These are phyloP conservation scores for Poecilia velifera DNA, from an alignment of 2,797 vertebrate species.

Conservation along the genomic window DNA sequence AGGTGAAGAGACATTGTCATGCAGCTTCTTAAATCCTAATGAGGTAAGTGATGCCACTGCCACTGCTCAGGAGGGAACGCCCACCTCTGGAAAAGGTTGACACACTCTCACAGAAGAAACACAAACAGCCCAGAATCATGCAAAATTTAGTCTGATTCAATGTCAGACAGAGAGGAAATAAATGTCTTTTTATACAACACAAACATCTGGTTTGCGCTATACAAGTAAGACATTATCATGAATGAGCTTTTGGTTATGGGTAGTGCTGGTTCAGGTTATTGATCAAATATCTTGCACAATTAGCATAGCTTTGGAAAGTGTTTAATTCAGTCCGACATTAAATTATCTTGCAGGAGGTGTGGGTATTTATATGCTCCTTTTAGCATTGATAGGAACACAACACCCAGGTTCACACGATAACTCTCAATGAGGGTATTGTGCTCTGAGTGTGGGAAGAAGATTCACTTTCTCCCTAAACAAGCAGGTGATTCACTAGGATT, in stretches of 20 bases:
- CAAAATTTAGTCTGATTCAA: not conserved
- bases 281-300: not conserved
- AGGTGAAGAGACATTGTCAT: not conserved
- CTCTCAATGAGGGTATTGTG: conserved; percentile 7
- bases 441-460: conserved; percentile 1
- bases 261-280: not conserved
- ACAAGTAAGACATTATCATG: not conserved
- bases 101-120: not conserved
- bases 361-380: not conserved
- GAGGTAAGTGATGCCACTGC: not conserved
- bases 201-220: not conserved
- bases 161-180: not conserved
- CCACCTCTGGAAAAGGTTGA: not conserved
- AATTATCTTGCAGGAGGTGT: not conserved
- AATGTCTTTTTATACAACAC: not conserved
- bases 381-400: not conserved
- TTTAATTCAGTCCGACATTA: not conserved
- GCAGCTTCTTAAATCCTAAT: not conserved
- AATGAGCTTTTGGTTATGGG: not conserved
- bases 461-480: not conserved
- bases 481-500: not conserved
- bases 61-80: not conserved
- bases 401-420: not conserved
- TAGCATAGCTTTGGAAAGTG: not conserved
- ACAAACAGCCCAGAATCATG: not conserved